A percentile compares a stretch with the other conserved stretches of the same genome.
These are phyloP conservation scores for Chironomus tepperi DNA, from an alignment of 1,140 invertebrate genomes.

Conservation along the genomic window DNA sequence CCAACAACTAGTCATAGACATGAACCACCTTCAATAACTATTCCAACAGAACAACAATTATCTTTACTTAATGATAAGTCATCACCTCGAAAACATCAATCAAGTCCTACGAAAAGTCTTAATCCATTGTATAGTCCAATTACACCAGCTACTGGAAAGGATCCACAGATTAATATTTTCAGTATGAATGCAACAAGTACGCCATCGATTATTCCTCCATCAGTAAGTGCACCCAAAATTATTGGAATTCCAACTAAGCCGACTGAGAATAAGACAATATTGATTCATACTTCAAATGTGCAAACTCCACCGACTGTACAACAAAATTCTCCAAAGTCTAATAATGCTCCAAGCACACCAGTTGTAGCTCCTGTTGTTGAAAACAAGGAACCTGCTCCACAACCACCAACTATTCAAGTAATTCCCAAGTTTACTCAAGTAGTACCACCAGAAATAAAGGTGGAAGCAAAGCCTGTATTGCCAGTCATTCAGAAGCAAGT, in stretches of 20 bases:
- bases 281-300: constrained; percentile 30
- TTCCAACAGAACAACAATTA: neutral
- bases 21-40: neutral
- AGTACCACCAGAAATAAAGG: neutral
- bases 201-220: neutral
- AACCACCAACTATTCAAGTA: neutral
- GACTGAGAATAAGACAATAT: neutral
- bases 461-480: neutral
- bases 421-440: neutral
- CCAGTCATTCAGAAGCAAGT: neutral
- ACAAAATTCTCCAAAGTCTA: neutral
- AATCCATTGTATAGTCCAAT: neutral
- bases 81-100: constrained; percentile 4
- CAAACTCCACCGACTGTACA: constrained; percentile 29
- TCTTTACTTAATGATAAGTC: neutral
- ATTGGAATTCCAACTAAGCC: constrained; percentile 6
- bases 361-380: neutral
- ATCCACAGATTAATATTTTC: neutral
- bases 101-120: neutral
- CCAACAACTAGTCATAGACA: neutral
- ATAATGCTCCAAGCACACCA: neutral
- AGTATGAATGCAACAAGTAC: neutral
- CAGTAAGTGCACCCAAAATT: neutral
- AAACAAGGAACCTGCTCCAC: neutral
- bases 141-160: neutral